Percentiles rank a stretch among this genome's conserved stretches.
Conservation (phyloP, 2,797 vertebrate genomes). For the Esox lucius region DNA sequence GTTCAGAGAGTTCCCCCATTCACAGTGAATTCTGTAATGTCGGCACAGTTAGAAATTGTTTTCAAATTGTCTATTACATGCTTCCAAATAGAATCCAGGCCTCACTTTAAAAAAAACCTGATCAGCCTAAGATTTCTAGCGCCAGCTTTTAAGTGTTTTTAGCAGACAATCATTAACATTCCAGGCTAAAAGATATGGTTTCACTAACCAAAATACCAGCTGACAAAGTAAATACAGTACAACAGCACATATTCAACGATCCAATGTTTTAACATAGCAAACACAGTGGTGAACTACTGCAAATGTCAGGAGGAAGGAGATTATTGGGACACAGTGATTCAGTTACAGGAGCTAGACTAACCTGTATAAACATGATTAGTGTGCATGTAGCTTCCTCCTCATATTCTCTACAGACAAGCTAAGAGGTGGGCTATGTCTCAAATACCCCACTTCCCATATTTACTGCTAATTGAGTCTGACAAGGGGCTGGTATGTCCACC, state of each 20-base stretch:
- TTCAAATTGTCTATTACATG: too few relatives aligned
- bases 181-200: background rate
- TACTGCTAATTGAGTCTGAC: constrained; percentile 43
- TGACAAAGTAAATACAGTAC: background rate
- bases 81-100: too few relatives aligned
- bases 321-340: constrained; percentile 17
- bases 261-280: background rate
- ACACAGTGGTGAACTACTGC: background rate
- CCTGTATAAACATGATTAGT: constrained; percentile 28
- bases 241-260: background rate
- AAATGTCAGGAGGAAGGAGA: too few relatives aligned
- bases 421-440: constrained; percentile 23
- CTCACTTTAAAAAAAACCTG: too few relatives aligned
- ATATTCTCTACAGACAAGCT: constrained; percentile 30
- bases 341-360: constrained; percentile 31
- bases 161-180: background rate
- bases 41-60: too few relatives aligned
- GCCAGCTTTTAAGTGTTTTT: background rate
- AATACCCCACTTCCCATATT: constrained; percentile 34
- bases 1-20: too few relatives aligned
- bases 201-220: background rate
- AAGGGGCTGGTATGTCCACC: constrained; percentile 13
- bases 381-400: constrained; percentile 18
- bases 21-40: too few relatives aligned
- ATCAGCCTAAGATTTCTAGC: too few relatives aligned